Conservation (phyloP, 1,140 invertebrate genomes). For the Potamilus streckersoni region DNA sequence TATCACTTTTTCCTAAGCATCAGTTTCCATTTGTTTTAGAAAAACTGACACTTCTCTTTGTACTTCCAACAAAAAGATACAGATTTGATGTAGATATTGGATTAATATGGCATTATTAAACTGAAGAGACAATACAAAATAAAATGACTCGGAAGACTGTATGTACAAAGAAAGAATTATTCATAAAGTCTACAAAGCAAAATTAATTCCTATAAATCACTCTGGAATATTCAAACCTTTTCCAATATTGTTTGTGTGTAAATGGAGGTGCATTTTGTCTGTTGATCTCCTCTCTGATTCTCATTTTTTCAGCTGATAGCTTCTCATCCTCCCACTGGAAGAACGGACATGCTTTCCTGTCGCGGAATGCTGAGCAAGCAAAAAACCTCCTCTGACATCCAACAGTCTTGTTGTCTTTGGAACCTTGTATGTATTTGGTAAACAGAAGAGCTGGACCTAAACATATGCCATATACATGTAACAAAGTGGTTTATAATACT, state of each 20-base stretch:
- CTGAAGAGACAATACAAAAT: too few species aligned
- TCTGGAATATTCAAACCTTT: constrained; percentile 12
- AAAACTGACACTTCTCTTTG: too few species aligned
- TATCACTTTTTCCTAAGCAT: too few species aligned
- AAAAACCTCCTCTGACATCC: constrained; percentile 72
- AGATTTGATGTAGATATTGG: too few species aligned
- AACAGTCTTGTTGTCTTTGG: constrained; percentile 39
- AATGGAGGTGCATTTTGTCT: constrained; percentile 6
- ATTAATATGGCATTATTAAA: too few species aligned
- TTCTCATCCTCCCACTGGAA: constrained; percentile 65
- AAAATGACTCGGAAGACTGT: too few species aligned
- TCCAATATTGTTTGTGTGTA: constrained; percentile 12
- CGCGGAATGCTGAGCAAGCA: constrained; percentile 83
- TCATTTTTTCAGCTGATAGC: constrained; percentile 20
- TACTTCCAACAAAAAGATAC: too few species aligned
- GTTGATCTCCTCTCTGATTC: constrained; percentile 19
- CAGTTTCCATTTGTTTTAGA: too few species aligned
- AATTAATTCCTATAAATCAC: too few species aligned
- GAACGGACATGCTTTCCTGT: constrained; percentile 80
- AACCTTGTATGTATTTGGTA: constrained; percentile 62
- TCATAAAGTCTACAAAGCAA: too few species aligned
- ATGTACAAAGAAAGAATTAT: too few species aligned
- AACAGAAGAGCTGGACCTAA: constrained; percentile 79
- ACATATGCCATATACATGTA: constrained; percentile 14
- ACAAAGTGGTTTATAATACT: neutral